Base-by-base conservation (phyloP, 1,140 invertebrate genomes). In the Aphidius gifuensis region DNA sequence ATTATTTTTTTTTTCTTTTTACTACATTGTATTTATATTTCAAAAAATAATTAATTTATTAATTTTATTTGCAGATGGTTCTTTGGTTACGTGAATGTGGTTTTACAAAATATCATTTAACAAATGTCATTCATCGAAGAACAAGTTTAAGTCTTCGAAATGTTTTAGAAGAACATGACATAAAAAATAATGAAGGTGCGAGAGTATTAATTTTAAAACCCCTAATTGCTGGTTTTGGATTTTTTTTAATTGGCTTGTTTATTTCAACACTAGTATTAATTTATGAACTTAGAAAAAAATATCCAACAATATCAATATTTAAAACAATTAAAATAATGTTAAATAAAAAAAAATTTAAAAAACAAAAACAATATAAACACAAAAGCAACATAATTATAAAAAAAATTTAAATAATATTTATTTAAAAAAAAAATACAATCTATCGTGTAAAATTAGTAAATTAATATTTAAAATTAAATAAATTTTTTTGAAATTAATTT, bases 151-250 rank as follows among this genome's bases (percentile, higher is more conserved):
- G 69, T 55, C 61, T 78, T 7, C 65, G 66, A 0, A 69, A 78
- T 38, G 73, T 80, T 40, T 48, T 69, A 1, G 47, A 71, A 1
- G 76, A 80, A 44, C 68, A 76, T n/a, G 75, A 79, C 46, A 46
- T 49, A 4, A 59, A 64, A n/a, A 60, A 68, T 43, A 66, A 70
- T 0, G 61, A 65, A 11, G 59, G n/a, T 8, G 59, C 69, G 0
- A 64, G 62, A 16, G 62, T 70, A 0, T 62, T 80, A 4, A 48
- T 57, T n/a, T 32, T 78, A 11, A 76, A 58, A 11, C 77, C 78
- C 3, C 59, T 79, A 8, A 71, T 71, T 3, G 74, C 72, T 6
- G 77, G 70, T 16, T 80, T 80, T 53, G 58, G 58, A 0, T 5
- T 72, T 23, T 58, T 78, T 3, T 39, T 73, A 11, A 32, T 67